Base-by-base conservation (phyloP, 2,797 vertebrate species). In the Capromys pilorides region DNA sequence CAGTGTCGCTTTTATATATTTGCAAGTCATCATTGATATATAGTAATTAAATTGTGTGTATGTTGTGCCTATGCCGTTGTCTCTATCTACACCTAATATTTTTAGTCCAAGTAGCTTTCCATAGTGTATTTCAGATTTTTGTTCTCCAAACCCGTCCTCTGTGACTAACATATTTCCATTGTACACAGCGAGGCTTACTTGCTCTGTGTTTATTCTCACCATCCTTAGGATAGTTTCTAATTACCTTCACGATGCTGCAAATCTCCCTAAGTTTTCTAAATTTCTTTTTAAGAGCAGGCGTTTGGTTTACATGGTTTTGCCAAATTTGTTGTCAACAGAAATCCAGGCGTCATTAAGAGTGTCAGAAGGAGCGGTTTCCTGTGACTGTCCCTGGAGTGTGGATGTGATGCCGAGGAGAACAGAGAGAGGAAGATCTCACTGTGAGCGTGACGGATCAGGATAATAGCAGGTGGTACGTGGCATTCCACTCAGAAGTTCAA, bases 21-120 rank as follows among this genome's bases (percentile, higher is more conserved):
- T 93, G 95, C 11, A n/a, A 66, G 4, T 86, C 89, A 13, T 84
- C 24, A 31, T 21, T 77, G 49, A 31, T 71, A 88, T 26, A 31
- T 4, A 86, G 28, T n/a, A 90, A 81, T 93, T 94, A 24, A 57
- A 24, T 64, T 49, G 0, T 59, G 33, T 59, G 1, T 31, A 39
- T 57, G 54, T 57, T 57, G 16, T 85, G 16, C 62, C n/a, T 88
- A 2, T 64, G 21, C 39, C 22, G 36, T 7, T 77, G 2, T 80
- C 7, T 79, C 10, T 64, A 33, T 78, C 18, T 67, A 26, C 61
- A 19, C 3, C 16, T 66, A 49, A 4, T 26, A 90, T 78, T 90
- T 94, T 94, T 77, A 86, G n/a, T 78, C 45, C 21, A 78, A 79
- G 31, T 62, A 67, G 39, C 94, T 95, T 91, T 39, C 22, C 59